Evolutionary conservation across 2,888 invertebrate genomes (phyloP).

Genomic region (Tetragonisca angustula): DNA sequence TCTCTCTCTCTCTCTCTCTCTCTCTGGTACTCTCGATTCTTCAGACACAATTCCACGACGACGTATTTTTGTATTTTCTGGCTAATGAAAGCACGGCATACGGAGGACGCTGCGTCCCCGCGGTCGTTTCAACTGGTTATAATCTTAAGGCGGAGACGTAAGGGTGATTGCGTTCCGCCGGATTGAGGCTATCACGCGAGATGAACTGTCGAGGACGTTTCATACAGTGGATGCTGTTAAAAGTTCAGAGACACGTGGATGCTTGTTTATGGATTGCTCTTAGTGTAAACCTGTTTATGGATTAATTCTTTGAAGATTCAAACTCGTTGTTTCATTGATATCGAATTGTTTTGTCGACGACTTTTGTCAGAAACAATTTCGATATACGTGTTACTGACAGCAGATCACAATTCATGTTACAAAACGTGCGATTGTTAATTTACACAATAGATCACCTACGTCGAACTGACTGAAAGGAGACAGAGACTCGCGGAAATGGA

Average conservation of each 20-base stretch:
- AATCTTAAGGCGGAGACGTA: slow-evolving; percentile 58
- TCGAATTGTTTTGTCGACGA: neutral
- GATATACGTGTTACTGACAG: no score
- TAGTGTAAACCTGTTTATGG: neutral
- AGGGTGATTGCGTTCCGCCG: slow-evolving; percentile 60
- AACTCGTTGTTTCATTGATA: neutral
- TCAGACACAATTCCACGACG: slow-evolving; percentile 46
- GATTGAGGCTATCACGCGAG: neutral
- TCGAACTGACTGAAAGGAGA: neutral
- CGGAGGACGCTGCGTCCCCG: slow-evolving; percentile 34
- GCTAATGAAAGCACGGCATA: slow-evolving; percentile 65
- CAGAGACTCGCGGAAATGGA: neutral
- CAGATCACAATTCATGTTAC: no score
- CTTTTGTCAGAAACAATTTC: no score
- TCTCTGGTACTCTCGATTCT: neutral
- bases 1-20: neutral
- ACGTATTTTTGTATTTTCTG: slow-evolving; percentile 69
- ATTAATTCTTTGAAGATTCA: neutral
- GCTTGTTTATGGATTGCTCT: accelerated
- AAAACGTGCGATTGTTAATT: slow-evolving; percentile 9
- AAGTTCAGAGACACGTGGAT: neutral
- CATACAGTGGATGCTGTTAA: neutral
- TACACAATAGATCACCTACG: neutral
- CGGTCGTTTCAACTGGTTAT: slow-evolving; percentile 47
- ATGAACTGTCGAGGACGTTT: slow-evolving; percentile 11